Percentiles rank a stretch among this genome's conserved stretches.
These are phyloP conservation scores for Homalodisca vitripennis DNA, from an alignment of 1,140 invertebrate species.

Conservation along the genomic window DNA sequence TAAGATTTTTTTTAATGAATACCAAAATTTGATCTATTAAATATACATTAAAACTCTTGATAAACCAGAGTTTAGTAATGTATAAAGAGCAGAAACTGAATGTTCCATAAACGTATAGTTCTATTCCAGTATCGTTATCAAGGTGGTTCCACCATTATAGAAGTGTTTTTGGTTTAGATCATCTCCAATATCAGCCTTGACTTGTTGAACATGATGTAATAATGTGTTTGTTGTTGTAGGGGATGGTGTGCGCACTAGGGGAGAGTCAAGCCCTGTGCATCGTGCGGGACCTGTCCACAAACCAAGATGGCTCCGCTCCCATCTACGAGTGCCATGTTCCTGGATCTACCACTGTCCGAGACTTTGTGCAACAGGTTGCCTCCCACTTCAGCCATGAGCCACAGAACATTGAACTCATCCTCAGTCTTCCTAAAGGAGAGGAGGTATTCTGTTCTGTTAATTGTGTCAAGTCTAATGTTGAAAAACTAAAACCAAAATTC, in stretches of 20 bases:
- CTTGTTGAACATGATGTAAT: no score
- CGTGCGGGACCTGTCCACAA: constrained; percentile 25
- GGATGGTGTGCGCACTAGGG: constrained; percentile 37
- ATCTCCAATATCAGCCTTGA: no score
- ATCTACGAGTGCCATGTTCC: constrained; percentile 32
- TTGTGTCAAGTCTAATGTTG: neutral
- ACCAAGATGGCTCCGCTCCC: neutral
- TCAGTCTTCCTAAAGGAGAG: neutral
- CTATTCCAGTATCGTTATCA: no score
- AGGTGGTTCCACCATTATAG: no score
- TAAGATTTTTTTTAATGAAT: no score
- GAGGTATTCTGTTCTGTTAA: constrained; percentile 9
- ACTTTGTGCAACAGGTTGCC: constrained; percentile 35
- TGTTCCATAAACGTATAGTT: no score
- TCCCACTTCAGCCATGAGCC: constrained; percentile 32
- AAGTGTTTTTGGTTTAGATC: no score
- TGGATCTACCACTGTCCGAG: constrained; percentile 29
- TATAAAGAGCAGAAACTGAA: no score
- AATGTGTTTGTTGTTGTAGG: constrained; percentile 30
- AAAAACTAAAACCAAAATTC: no score
- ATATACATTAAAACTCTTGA: no score
- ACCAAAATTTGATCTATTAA: no score
- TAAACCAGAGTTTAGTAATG: no score
- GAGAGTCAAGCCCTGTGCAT: constrained; percentile 32
- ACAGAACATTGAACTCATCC: constrained; percentile 32